A percentile compares a stretch with the other conserved stretches of the same genome.
These are phyloP conservation scores for Cinclus cinclus DNA, from an alignment of 2,113 vertebrate species.

Conservation along the genomic window DNA sequence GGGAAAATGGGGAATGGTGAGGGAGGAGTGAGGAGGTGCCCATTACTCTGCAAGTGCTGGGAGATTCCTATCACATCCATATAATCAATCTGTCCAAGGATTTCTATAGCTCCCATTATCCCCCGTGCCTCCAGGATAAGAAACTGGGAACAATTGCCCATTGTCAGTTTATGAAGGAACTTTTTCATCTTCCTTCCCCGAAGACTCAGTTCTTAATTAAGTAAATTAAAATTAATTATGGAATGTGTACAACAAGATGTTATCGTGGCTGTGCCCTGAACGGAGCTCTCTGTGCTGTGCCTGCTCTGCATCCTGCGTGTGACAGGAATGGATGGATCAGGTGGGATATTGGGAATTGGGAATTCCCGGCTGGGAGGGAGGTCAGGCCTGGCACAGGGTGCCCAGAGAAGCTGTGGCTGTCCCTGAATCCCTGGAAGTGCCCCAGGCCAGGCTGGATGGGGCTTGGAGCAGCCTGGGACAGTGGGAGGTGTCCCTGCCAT, in stretches of 20 bases:
- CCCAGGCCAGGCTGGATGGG: neutral
- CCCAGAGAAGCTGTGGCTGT: neutral
- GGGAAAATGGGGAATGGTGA: neutral
- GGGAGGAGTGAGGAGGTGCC: neutral
- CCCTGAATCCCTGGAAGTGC: neutral
- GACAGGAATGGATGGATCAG: accelerated
- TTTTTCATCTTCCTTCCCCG: slow-evolving; percentile 45
- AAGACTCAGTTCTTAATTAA: slow-evolving; percentile 60
- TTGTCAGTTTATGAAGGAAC: slow-evolving; percentile 54
- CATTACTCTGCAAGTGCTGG: neutral
- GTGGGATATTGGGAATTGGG: neutral
- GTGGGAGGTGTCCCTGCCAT: neutral
- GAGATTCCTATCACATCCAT: neutral
- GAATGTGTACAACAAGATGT: slow-evolving; percentile 6
- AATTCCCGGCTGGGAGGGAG: neutral
- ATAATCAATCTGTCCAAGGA: neutral
- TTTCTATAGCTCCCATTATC: slow-evolving; percentile 42
- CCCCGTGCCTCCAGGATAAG: slow-evolving; percentile 24
- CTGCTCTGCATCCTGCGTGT: accelerated
- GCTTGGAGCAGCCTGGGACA: neutral
- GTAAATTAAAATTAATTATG: slow-evolving; percentile 54
- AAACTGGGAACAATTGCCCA: slow-evolving; percentile 28
- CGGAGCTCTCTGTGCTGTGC: neutral
- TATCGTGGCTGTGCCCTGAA: neutral
- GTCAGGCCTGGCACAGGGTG: neutral